Evolutionary conservation across 2,888 invertebrate species (phyloP).

Genomic region (Eledona agricola): DNA sequence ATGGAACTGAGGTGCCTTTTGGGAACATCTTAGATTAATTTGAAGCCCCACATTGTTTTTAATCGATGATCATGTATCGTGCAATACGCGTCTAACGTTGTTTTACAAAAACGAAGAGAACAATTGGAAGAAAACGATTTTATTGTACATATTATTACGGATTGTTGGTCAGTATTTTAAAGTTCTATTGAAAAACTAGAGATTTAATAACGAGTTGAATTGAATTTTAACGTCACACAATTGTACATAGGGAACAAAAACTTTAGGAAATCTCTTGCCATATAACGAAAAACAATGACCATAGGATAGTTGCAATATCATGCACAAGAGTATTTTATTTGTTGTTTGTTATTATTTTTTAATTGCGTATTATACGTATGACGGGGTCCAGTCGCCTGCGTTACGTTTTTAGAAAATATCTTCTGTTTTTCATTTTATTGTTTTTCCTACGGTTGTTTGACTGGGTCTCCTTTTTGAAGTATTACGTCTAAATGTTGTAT

Average conservation of each 20-base stretch:
- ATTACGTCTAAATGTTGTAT: conserved; percentile 53
- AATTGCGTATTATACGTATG: conserved; percentile 26
- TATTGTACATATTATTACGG: conserved; percentile 38
- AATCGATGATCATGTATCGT: conserved; percentile 35
- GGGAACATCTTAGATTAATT: conserved; percentile 41
- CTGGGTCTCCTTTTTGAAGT: conserved; percentile 32
- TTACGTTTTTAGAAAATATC: conserved; percentile 22
- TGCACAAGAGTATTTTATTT: conserved; percentile 56
- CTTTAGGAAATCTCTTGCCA: conserved; percentile 48
- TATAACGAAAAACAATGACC: conserved; percentile 40
- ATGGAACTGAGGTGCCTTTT: conserved; percentile 51
- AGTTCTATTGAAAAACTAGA: conserved; percentile 35
- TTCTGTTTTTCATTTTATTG: conserved; percentile 22
- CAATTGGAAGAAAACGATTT: conserved; percentile 23
- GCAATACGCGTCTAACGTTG: no score
- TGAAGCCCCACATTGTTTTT: conserved; percentile 20
- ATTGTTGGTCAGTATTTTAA: conserved; percentile 58
- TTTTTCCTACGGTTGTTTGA: conserved; percentile 13
- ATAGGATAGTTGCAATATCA: conserved; percentile 54
- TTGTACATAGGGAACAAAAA: conserved; percentile 49
- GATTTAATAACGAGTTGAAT: conserved; percentile 33
- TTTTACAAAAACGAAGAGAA: conserved; percentile 18
- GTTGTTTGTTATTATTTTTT: conserved; percentile 50
- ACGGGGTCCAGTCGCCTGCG: conserved; percentile 10
- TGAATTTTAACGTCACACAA: conserved; percentile 26